Percentiles rank a stretch among this genome's conserved stretches.
Evolutionary conservation across 37 sponge, comb jelly and placozoan species (phyloP).

Genomic region (Diacarnus erythraeanus): DNA sequence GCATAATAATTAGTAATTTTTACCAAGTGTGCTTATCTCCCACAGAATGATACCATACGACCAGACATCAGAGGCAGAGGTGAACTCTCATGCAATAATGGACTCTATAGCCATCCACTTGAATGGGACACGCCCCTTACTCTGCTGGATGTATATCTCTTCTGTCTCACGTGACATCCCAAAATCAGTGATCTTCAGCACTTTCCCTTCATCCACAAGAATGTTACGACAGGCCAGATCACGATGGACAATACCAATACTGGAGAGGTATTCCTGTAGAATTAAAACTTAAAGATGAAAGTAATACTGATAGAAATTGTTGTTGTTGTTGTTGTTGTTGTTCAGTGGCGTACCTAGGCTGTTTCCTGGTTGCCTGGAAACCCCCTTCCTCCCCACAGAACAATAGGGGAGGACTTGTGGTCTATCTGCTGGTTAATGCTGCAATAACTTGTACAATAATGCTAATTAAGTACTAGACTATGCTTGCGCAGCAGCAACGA

Average conservation of each 20-base stretch:
- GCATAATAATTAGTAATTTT: too few species aligned
- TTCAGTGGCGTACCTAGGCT: too few species aligned
- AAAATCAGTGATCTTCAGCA: slow-evolving; percentile 79
- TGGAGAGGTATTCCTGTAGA: slow-evolving; percentile 69
- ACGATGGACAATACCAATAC: slow-evolving; percentile 70
- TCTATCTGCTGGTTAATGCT: too few species aligned
- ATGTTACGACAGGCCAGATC: slow-evolving; percentile 82
- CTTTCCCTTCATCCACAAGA: slow-evolving; percentile 63
- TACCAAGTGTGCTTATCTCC: slow-evolving; percentile 81
- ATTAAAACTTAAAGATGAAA: neutral
- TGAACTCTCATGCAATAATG: slow-evolving; percentile 68
- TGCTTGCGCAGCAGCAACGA: too few species aligned
- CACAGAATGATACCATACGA: slow-evolving; percentile 72
- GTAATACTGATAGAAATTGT: neutral
- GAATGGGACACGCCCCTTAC: slow-evolving; percentile 66
- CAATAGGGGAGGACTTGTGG: too few species aligned
- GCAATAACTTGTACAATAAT: too few species aligned
- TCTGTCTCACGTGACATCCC: slow-evolving; percentile 73
- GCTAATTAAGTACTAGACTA: too few species aligned
- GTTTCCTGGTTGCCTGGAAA: too few species aligned
- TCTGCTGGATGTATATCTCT: slow-evolving; percentile 73
- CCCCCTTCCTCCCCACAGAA: too few species aligned
- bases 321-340: neutral
- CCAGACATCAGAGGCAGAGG: slow-evolving; percentile 79
- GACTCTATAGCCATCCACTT: slow-evolving; percentile 88